A percentile compares a stretch with the other conserved stretches of the same genome.
Conservation (phyloP, 2,113 vertebrate species). For the Lampris megalopsis region DNA sequence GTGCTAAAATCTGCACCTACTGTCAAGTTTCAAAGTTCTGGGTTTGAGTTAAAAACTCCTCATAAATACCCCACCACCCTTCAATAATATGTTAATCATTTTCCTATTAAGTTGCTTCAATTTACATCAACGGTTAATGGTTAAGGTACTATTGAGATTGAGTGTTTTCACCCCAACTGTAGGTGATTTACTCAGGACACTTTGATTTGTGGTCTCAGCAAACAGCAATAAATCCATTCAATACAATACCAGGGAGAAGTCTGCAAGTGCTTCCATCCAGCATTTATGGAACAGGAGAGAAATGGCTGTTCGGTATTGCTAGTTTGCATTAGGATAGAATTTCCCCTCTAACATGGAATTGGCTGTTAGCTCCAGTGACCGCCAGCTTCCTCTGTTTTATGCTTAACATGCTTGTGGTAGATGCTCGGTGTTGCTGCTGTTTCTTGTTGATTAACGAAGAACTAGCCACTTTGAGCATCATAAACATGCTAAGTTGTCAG, state of each 20-base stretch:
- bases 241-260: neutral
- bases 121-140: conserved; percentile 50
- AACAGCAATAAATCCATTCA: conserved; percentile 42
- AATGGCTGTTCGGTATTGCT: neutral
- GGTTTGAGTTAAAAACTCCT: conserved; percentile 48
- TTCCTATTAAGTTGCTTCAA: conserved; percentile 58
- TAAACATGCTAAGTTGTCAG: too few relatives aligned
- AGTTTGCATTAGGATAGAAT: conserved; percentile 46
- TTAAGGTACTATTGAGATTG: neutral
- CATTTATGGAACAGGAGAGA: neutral
- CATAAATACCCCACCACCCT: conserved; percentile 64
- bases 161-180: neutral
- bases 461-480: too few relatives aligned
- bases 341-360: conserved; percentile 24
- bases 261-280: neutral
- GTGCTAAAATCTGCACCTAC: conserved; percentile 2
- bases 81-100: conserved; percentile 61
- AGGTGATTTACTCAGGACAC: conserved; percentile 12
- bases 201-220: neutral
- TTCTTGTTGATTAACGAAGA: too few relatives aligned
- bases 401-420: too few relatives aligned
- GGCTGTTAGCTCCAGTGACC: neutral
- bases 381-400: neutral
- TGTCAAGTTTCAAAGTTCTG: neutral
- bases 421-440: too few relatives aligned